These are phyloP conservation scores for Ommatoiulus sabulosus DNA, from an alignment of 2,888 invertebrate genomes.

Conservation along the genomic window DNA sequence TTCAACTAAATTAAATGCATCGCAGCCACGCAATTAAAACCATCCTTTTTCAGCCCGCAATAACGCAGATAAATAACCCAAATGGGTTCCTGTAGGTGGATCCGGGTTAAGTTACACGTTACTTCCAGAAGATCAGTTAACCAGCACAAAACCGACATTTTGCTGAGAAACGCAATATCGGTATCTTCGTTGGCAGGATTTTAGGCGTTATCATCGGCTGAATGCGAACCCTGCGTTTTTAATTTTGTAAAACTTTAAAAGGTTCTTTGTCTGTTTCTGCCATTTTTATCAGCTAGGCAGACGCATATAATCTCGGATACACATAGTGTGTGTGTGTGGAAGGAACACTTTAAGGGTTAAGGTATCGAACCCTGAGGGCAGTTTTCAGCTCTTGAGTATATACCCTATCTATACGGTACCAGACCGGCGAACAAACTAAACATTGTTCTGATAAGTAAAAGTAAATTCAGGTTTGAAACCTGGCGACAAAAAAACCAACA, in stretches of 20 bases:
- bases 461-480: conserved; percentile 16
- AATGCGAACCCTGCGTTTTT: not conserved
- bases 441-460: not conserved
- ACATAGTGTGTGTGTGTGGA: not conserved
- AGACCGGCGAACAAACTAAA: conserved; percentile 34
- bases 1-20: no score
- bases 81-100: not conserved
- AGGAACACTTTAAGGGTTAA: conserved; percentile 4
- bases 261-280: conserved; percentile 9
- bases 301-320: conserved; percentile 9
- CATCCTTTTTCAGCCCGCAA: not conserved
- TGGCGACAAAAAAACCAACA: conserved; percentile 25
- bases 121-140: not conserved
- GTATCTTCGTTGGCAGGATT: not conserved
- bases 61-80: no score
- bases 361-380: not conserved
- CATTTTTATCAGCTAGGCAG: not conserved
- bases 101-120: no score
- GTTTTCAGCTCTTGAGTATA: not conserved
- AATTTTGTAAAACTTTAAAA: not conserved
- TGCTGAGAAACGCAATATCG: not conserved
- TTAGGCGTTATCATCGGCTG: not conserved
- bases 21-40: no score
- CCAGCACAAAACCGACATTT: not conserved
- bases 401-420: not conserved